Evolutionary conservation across 1,140 invertebrate species (phyloP), one percentile per base, ranked within the genome.

Genomic region (Drosophila tropicalis): DNA sequence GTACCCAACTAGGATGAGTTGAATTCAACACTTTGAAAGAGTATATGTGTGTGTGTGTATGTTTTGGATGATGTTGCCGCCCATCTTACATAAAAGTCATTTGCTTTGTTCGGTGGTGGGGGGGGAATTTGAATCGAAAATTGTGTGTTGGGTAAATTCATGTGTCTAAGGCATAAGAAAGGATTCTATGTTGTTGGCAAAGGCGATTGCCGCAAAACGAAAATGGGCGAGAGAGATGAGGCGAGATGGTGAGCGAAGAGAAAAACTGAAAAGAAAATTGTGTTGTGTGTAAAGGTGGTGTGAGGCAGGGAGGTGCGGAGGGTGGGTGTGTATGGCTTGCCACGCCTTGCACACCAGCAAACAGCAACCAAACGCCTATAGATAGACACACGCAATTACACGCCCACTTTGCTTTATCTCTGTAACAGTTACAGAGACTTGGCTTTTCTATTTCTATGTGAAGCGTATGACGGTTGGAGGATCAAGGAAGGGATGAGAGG

Each of bases 331-430:
- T 15, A 47, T 41, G 29, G 1, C 29, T 29, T 29, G 29, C 55
- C 47, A 54, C 15, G 17, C 67, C 47, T 55, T 55, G 64, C 73
- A 55, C 39, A 40, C 64, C 17, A 34, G 39, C 40, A 63, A 7
- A 5, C 25, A 55, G 39, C 40, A 63, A 10, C 12, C 25, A 55
- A 32, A 62, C 25, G 57, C 62, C 10, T 54, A 62, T 56, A 70
- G 19, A 65, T 17, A 39, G 17, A 22, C 67, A 77, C 71, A 79
- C 75, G 62, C 76, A 78, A 79, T 79, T 79, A 79, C 75, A 79
- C 76, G 76, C 76, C 76, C 76, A 79, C 76, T 79, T 79, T 79
- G 70, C 70, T 79, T 78, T 78, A 77, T 77, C 75, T 77, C 70
- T 76, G 74, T 64, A 76, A 76, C 74, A 76, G 74, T 76, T 76